Evolutionary conservation across 1,140 invertebrate genomes (phyloP), one percentile per base, ranked within the genome.

Genomic region (Zaprionus davidi): DNA sequence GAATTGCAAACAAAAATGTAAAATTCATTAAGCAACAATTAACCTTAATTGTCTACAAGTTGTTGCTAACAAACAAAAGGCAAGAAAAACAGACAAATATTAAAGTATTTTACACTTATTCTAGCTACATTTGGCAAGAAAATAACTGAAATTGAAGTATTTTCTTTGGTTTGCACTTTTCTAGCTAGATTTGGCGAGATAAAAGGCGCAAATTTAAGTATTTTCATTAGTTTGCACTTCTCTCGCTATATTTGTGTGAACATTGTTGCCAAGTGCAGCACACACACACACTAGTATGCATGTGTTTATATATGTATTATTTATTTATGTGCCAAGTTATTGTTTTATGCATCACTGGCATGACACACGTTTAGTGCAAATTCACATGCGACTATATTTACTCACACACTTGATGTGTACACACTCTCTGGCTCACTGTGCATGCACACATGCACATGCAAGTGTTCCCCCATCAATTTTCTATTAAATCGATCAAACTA

Each of bases 401-500:
- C n/a, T 15, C 36, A 38, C 36, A 38, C 36, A 38, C 13, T 1
- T 15, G 36, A 38, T 51, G 11, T 51, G 9, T 24, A 51, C n/a
- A 17, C 41, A 17, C 55, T 20, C 31, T 7, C 31, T 34, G 31
- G 9, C 31, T 34, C 3, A 9, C 31, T 7, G 31, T 34, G 9
- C 2, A 34, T 34, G 31, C 31, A 34, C 31, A 36, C 11, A 20
- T 36, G n/a, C n/a, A 38, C 26, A n/a, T 13, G 22, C 41, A 46
- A 46, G 41, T 56, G 53, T 56, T 22, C 12, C 7, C 6, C 24
- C 44, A 58, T 71, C 34, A 51, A 65, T 46, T 66, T 65, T 51
- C 36, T 46, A 59, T 55, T 55, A 56, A 76, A 79, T 71, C 64
- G 73, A 81, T 73, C 65, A 81, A 79, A 79, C 77, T 56, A 62